phyloP scores from a whole-genome alignment of 1,140 invertebrate species.

The Drosophila jambulina region DNA sequence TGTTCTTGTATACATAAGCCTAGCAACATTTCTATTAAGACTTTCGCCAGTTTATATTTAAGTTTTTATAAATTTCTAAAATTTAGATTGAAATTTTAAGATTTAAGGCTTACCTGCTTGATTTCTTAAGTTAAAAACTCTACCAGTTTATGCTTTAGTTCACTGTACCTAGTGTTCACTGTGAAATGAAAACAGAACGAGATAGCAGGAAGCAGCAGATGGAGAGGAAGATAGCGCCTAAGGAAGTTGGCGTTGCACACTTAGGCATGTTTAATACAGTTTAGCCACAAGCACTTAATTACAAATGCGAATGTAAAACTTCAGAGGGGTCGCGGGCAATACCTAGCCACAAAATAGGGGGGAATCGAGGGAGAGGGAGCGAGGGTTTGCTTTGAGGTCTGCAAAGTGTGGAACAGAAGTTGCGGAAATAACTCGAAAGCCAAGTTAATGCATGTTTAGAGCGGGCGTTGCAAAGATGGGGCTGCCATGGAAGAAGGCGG shows the following conservation, averaged over 20 bases:
- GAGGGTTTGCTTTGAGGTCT: slow-evolving; percentile 1
- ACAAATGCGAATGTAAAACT: slow-evolving; percentile 66
- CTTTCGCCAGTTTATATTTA: not conserved
- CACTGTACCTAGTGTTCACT: not conserved
- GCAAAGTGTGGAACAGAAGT: slow-evolving; percentile 55
- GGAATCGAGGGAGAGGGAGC: not conserved
- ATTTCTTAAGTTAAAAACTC: not conserved
- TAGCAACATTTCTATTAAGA: not conserved
- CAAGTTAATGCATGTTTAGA: slow-evolving; percentile 38
- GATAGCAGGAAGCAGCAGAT: slow-evolving; percentile 13
- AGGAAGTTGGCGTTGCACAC: slow-evolving; percentile 75
- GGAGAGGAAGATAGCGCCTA: slow-evolving; percentile 30
- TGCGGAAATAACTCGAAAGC: slow-evolving; percentile 50
- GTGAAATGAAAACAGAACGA: slow-evolving; percentile 37
- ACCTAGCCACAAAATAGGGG: not conserved
- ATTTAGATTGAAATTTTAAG: not conserved
- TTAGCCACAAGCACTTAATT: slow-evolving; percentile 85
- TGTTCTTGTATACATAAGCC: not conserved
- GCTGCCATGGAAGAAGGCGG: slow-evolving; percentile 14
- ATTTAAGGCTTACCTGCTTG: not conserved
- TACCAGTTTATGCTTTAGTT: not conserved
- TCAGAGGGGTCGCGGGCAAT: not conserved
- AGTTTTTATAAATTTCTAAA: not conserved
- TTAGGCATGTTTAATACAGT: slow-evolving; percentile 85
- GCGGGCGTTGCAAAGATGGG: slow-evolving; percentile 2